Percentiles rank a stretch among this genome's conserved stretches.
These are phyloP conservation scores for Camarhynchus parvulus DNA, from an alignment of 2,113 vertebrate genomes.

Conservation along the genomic window DNA sequence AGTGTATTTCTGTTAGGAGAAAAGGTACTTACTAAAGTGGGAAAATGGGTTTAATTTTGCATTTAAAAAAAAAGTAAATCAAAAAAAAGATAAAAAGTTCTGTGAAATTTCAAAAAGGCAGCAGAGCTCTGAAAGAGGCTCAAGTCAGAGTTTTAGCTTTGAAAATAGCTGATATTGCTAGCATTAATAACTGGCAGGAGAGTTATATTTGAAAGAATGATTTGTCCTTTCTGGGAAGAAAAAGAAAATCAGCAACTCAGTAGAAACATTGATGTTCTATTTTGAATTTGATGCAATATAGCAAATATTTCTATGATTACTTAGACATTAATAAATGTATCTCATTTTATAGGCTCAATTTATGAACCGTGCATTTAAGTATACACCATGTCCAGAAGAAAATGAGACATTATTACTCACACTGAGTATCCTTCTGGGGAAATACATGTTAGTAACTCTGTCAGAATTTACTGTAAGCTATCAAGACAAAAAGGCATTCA, in stretches of 20 bases:
- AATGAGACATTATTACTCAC: not conserved
- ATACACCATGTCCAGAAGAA: not conserved
- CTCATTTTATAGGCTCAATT: not conserved
- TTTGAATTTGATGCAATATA: not conserved
- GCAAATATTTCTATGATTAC: not conserved
- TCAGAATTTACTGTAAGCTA: not conserved
- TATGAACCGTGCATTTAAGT: not conserved
- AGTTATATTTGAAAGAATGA: not conserved
- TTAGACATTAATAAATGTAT: not conserved
- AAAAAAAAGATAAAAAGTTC: not conserved
- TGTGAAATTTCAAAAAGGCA: not conserved
- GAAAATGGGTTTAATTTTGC: fast-evolving
- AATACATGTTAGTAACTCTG: not conserved
- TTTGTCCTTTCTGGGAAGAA: not conserved
- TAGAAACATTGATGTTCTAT: not conserved
- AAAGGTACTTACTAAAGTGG: not conserved
- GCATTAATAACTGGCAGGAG: not conserved
- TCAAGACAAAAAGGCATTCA: not conserved
- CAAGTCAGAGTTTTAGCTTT: not conserved
- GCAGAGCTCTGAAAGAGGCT: not conserved
- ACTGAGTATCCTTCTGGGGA: not conserved
- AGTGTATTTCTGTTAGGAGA: not conserved
- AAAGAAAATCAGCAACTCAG: not conserved
- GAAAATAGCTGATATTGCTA: not conserved
- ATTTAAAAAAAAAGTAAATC: not conserved